Evolutionary conservation across 2,797 vertebrate species (phyloP).

Genomic region (Gallinago nigripennis): DNA sequence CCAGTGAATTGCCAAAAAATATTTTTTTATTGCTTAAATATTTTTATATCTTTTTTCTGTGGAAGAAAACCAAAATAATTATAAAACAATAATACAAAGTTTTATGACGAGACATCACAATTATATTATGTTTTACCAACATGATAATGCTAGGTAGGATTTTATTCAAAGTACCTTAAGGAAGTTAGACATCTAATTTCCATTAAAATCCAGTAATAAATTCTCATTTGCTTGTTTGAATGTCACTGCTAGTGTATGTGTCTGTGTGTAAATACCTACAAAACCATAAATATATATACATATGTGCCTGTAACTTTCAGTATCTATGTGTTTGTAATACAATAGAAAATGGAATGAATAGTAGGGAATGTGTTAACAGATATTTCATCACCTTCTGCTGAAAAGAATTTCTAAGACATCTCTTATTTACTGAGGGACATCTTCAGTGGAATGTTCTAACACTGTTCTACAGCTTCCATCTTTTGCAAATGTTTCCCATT

Average conservation of each 20-base stretch:
- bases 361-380: neutral
- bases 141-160: neutral
- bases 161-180: neutral
- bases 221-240: neutral
- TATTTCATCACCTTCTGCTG: neutral
- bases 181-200: neutral
- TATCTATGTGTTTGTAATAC: neutral
- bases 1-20: neutral
- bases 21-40: neutral
- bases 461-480: neutral
- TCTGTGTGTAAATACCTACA: neutral
- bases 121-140: neutral
- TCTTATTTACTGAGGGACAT: neutral
- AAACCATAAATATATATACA: neutral
- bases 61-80: neutral
- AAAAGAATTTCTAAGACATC: neutral
- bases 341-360: neutral
- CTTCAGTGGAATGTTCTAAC: neutral
- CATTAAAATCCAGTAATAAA: neutral
- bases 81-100: neutral
- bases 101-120: neutral
- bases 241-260: neutral
- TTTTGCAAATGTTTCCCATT: neutral
- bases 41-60: neutral
- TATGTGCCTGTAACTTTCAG: rapidly evolving